phyloP scores from a whole-genome alignment of 2,888 invertebrate genomes.

The Microctonus brassicae region DNA sequence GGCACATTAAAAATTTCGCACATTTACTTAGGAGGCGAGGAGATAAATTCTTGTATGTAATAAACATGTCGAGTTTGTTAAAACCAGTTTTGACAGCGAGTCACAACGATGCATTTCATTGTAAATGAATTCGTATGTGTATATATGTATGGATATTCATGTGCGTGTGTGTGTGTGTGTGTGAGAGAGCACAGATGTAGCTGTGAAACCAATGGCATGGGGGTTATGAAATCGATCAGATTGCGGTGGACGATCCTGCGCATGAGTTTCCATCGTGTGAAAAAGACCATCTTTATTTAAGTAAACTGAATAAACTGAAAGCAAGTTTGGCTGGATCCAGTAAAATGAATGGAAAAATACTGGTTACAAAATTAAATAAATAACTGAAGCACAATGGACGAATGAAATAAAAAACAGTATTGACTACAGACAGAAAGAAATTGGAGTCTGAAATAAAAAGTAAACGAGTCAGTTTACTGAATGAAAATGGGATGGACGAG shows the following conservation, averaged over 20 bases:
- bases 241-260: constrained; percentile 41
- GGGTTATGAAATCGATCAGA: constrained; percentile 46
- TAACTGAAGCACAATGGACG: no score
- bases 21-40: constrained; percentile 20
- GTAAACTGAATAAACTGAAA: no score
- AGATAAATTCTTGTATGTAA: not conserved
- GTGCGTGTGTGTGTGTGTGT: not conserved
- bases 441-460: no score
- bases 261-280: constrained; percentile 7
- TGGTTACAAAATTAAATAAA: no score
- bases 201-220: constrained; percentile 9
- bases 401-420: no score
- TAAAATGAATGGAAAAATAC: no score
- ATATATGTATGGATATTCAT: constrained; percentile 29
- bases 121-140: constrained; percentile 34
- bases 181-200: no score
- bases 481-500: no score
- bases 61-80: constrained; percentile 25
- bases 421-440: no score
- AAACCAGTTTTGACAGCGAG: constrained; percentile 38
- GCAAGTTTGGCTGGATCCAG: no score
- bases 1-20: not conserved
- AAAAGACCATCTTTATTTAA: constrained; percentile 9
- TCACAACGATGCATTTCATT: constrained; percentile 7
- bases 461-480: no score